These are phyloP conservation scores for Motacilla alba DNA, from an alignment of 2,113 vertebrate species.

Conservation along the genomic window DNA sequence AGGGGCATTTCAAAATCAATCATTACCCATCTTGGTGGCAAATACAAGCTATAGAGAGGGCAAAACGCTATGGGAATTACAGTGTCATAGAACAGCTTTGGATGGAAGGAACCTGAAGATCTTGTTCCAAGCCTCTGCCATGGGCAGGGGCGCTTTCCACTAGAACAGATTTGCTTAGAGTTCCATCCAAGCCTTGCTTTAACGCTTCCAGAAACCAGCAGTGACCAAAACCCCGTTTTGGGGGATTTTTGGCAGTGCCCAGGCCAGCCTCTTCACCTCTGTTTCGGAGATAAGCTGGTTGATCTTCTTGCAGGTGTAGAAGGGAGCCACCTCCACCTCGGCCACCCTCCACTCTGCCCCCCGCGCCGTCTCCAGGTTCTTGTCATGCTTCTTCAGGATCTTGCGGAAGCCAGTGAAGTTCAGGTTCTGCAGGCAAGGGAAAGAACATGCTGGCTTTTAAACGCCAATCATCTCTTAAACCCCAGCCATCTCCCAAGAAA, in stretches of 20 bases:
- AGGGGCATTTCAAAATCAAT: background rate
- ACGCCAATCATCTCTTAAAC: background rate
- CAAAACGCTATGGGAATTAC: background rate
- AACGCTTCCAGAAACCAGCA: background rate
- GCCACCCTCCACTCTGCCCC: conserved; percentile 95
- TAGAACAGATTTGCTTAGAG: background rate
- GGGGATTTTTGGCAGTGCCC: background rate
- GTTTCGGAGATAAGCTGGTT: conserved; percentile 97
- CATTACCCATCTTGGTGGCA: background rate
- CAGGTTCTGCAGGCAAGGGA: conserved; percentile 83
- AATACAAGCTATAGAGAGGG: background rate
- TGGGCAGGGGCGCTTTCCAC: background rate
- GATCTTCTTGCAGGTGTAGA: conserved; percentile 99
- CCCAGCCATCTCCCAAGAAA: background rate
- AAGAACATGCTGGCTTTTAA: background rate
- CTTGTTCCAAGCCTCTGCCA: background rate
- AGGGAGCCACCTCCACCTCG: conserved; percentile 96
- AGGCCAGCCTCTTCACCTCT: conserved; percentile 76
- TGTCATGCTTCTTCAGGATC: conserved; percentile 99
- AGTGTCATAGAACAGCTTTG: background rate
- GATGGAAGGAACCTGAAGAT: background rate
- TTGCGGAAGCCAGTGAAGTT: conserved; percentile 99
- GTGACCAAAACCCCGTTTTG: background rate
- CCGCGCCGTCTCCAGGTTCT: conserved; percentile 93
- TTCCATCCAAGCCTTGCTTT: background rate